These are phyloP conservation scores for Sceliomorpha sp. DNA, from an alignment of 2,888 invertebrate genomes.

Conservation along the genomic window DNA sequence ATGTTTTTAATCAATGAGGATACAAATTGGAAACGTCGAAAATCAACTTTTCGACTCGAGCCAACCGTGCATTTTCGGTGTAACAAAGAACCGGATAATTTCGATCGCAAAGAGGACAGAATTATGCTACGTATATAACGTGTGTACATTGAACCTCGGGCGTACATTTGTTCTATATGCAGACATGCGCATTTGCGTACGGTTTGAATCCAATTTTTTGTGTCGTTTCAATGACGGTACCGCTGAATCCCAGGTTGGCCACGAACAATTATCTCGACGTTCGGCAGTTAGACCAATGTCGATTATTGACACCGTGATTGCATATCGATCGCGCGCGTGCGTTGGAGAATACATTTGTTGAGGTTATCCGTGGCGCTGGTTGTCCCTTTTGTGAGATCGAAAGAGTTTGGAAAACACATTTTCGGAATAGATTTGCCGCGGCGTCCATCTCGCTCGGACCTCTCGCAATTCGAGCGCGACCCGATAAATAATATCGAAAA, in stretches of 20 bases:
- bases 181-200: conserved; percentile 11
- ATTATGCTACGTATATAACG: conserved; percentile 19
- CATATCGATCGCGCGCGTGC: conserved; percentile 41
- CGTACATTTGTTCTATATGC: conserved; percentile 4
- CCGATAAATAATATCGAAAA: no score
- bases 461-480: no score
- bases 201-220: conserved; percentile 30
- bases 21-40: no score
- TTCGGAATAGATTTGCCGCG: conserved; percentile 30
- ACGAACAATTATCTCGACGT: conserved; percentile 52
- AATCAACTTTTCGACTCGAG: no score
- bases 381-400: conserved; percentile 40
- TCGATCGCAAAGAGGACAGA: conserved; percentile 3
- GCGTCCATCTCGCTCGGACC: no score
- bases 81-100: no score
- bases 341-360: conserved; percentile 23
- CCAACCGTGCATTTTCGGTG: no score
- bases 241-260: conserved; percentile 30
- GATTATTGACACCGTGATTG: conserved; percentile 57
- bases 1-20: no score
- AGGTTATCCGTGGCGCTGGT: conserved; percentile 27
- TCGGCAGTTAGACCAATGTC: conserved; percentile 35
- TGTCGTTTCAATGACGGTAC: conserved; percentile 20
- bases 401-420: conserved; percentile 35
- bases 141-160: no score